These are phyloP conservation scores for Illadopsis cleaveri DNA, from an alignment of 2,113 vertebrate genomes.

Conservation along the genomic window DNA sequence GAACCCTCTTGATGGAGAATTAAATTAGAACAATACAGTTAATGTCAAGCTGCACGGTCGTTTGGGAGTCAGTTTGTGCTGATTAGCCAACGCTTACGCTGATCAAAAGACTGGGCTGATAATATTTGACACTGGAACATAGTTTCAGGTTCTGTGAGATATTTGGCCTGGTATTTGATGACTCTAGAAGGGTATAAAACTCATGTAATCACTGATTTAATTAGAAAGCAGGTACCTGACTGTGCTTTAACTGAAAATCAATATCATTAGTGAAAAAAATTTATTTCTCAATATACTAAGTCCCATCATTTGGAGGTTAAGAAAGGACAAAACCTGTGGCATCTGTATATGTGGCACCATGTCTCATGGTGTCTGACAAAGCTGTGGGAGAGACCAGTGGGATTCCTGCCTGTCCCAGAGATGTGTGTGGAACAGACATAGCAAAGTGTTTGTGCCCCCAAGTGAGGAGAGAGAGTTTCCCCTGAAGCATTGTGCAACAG, in stretches of 20 bases:
- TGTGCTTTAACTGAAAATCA: background rate
- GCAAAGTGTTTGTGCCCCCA: rapidly evolving
- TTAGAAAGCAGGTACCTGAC: background rate
- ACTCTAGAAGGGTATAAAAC: background rate
- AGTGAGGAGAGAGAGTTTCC: background rate
- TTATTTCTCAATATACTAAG: rapidly evolving
- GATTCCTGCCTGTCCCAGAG: background rate
- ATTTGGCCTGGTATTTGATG: background rate
- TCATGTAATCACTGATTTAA: background rate
- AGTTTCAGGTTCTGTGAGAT: background rate
- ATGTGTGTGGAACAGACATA: rapidly evolving
- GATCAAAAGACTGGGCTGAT: background rate
- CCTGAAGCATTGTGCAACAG: background rate
- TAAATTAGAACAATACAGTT: background rate
- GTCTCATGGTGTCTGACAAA: background rate
- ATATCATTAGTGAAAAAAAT: background rate
- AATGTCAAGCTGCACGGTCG: background rate
- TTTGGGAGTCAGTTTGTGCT: background rate
- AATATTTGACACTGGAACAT: background rate
- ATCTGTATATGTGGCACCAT: background rate
- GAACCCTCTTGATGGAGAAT: background rate
- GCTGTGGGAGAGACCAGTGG: background rate
- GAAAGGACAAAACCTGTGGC: background rate
- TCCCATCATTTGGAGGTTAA: background rate
- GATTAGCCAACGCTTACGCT: background rate